Evolutionary conservation across 2,113 vertebrate species (phyloP).

Genomic region (Gadus macrocephalus): DNA sequence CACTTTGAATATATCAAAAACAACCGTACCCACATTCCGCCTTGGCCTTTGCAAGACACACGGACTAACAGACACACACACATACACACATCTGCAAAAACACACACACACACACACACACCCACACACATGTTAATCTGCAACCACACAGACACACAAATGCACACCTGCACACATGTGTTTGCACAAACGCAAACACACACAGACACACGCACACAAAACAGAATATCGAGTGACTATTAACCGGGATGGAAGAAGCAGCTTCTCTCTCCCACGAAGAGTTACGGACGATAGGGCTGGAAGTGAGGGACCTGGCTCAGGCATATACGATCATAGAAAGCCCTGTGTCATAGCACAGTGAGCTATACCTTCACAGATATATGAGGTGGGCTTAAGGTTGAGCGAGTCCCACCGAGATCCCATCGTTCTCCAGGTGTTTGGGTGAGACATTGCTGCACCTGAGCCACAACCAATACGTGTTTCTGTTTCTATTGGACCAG

Average conservation of each 20-base stretch:
- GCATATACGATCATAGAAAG: neutral
- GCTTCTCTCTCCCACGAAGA: no score
- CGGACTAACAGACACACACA: neutral
- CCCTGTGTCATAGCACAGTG: neutral
- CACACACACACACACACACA: neutral
- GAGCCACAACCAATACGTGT: neutral
- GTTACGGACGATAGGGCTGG: no score
- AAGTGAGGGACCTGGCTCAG: no score
- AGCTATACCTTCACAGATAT: no score
- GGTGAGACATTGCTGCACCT: neutral
- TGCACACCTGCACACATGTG: neutral
- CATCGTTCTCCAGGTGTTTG: neutral
- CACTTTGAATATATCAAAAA: slow-evolving; percentile 72
- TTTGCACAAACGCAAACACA: neutral
- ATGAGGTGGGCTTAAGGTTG: no score
- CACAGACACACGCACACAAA: no score
- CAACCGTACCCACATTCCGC: slow-evolving; percentile 58
- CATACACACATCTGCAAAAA: neutral
- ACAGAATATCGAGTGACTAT: no score
- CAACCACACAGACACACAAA: neutral
- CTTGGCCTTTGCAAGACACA: slow-evolving; percentile 29
- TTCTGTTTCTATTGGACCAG: neutral
- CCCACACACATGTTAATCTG: neutral
- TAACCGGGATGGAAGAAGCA: no score
- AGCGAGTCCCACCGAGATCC: no score